Evolutionary conservation across 92 coral and sea anemone species (phyloP).

Genomic region (Palythoa caribaeorum): DNA sequence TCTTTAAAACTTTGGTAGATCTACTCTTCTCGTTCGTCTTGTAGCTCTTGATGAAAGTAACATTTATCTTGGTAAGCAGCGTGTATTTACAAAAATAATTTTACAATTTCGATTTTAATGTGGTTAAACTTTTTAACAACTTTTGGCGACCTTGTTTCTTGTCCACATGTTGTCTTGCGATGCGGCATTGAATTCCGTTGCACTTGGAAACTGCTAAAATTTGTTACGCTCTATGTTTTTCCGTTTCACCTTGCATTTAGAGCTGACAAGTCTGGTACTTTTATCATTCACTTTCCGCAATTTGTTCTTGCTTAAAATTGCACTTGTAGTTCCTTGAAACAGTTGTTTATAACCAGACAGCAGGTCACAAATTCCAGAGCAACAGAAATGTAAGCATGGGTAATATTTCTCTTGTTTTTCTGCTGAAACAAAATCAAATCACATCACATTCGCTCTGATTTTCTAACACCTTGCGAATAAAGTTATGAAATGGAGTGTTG

Average conservation of each 20-base stretch:
- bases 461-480: background rate
- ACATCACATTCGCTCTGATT: background rate
- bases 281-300: background rate
- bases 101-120: background rate
- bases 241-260: background rate
- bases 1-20: background rate
- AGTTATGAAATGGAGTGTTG: background rate
- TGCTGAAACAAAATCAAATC: background rate
- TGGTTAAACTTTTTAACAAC: background rate
- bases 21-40: background rate
- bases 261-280: background rate
- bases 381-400: background rate
- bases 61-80: background rate
- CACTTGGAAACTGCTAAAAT: background rate
- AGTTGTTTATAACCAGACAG: background rate
- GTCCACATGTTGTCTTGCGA: slow-evolving; percentile 1
- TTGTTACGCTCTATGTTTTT: background rate
- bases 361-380: background rate
- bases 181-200: background rate
- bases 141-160: background rate
- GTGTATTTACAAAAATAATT: no score
- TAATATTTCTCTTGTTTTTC: background rate
- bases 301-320: background rate
- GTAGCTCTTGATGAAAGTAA: background rate
- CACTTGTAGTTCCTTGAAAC: background rate